These are phyloP conservation scores for Spodoptera litura DNA, from an alignment of 1,140 invertebrate species.

Conservation along the genomic window DNA sequence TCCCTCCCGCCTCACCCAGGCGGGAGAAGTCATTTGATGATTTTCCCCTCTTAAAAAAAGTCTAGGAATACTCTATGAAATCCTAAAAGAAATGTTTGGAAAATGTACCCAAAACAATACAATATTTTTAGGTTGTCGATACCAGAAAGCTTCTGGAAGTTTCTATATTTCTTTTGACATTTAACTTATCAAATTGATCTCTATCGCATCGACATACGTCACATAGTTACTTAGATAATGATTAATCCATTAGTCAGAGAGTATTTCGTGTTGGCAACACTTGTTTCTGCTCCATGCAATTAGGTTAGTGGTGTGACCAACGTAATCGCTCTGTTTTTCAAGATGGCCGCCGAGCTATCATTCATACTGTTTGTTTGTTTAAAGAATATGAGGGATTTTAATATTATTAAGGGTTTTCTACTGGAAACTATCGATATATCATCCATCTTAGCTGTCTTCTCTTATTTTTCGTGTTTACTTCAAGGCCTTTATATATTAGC, in stretches of 20 bases:
- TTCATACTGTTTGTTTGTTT: constrained; percentile 20
- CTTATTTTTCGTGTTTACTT: not conserved
- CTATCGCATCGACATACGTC: not conserved
- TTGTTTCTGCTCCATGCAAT: not conserved
- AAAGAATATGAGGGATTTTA: constrained; percentile 10
- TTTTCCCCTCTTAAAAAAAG: too few species aligned
- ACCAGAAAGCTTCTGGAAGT: too few species aligned
- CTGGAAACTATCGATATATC: constrained; percentile 1
- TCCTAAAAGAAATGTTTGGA: too few species aligned
- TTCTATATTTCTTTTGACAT: too few species aligned
- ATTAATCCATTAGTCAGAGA: constrained; percentile 37
- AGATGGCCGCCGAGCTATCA: not conserved
- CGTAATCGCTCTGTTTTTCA: constrained; percentile 20
- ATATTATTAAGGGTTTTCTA: constrained; percentile 14
- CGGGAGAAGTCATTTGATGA: too few species aligned
- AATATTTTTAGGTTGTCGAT: too few species aligned
- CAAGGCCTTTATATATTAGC: not conserved
- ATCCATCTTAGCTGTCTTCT: constrained; percentile 8
- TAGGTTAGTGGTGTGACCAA: constrained; percentile 11
- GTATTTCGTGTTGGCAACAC: constrained; percentile 12
- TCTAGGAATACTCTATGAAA: too few species aligned
- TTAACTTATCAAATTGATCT: too few species aligned
- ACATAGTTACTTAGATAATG: not conserved
- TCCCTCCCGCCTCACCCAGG: too few species aligned
- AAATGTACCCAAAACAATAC: too few species aligned